phyloP scores from a whole-genome alignment of 2,888 invertebrate species.

The Scrobipalpa atriplicella region DNA sequence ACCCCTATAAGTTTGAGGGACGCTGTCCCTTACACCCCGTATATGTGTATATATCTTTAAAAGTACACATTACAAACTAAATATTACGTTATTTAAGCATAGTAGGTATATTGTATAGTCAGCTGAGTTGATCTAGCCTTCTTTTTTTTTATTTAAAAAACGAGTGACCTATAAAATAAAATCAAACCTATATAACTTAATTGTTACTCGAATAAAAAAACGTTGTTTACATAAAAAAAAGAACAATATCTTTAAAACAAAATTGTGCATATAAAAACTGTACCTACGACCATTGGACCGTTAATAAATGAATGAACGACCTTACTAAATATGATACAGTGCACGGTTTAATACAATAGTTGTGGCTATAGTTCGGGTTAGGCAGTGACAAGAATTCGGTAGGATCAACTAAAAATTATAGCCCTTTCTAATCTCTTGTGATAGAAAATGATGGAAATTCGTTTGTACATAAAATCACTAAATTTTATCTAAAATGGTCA shows the following conservation, averaged over 20 bases:
- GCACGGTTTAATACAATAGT: slow-evolving; percentile 5
- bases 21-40: too few species aligned
- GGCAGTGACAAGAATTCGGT: slow-evolving; percentile 19
- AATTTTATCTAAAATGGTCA: too few species aligned
- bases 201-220: too few species aligned
- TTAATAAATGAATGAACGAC: slow-evolving; percentile 28
- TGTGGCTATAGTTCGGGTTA: slow-evolving; percentile 1
- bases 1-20: too few species aligned
- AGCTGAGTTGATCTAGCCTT: neutral
- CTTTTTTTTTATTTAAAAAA: neutral
- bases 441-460: too few species aligned
- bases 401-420: too few species aligned
- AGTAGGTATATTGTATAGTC: too few species aligned
- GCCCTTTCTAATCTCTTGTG: too few species aligned
- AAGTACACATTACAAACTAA: too few species aligned
- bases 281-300: slow-evolving; percentile 29
- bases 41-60: too few species aligned
- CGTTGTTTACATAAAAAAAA: neutral
- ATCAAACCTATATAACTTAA: neutral
- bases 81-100: too few species aligned
- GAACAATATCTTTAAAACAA: neutral
- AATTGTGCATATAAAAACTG: neutral
- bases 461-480: too few species aligned
- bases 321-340: slow-evolving; percentile 28
- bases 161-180: neutral